phyloP scores from a whole-genome alignment of 2,888 invertebrate species.

The Chymomyza caudatula region DNA sequence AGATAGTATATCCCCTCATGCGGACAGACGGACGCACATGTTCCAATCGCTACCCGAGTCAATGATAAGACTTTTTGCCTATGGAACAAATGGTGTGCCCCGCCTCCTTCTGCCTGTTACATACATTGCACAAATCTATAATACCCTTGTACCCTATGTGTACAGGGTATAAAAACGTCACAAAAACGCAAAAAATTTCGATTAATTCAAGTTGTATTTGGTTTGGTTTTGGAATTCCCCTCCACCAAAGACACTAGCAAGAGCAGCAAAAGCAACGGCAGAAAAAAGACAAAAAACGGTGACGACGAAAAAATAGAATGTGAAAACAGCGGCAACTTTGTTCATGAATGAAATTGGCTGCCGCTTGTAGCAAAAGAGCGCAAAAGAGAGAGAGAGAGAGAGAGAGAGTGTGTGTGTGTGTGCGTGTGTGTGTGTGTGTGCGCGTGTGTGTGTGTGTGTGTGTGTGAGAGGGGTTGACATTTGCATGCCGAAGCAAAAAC shows the following conservation, averaged over 20 bases:
- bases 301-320: constrained; percentile 6
- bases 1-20: no score
- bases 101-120: no score
- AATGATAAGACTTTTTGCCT: no score
- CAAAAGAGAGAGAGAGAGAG: background rate
- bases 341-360: constrained; percentile 63
- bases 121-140: no score
- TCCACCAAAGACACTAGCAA: background rate
- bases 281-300: constrained; percentile 13
- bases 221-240: constrained; percentile 40
- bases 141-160: no score
- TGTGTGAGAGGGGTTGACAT: background rate
- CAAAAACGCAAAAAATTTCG: constrained; percentile 24
- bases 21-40: constrained; percentile 31
- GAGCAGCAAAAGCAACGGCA: constrained; percentile 20
- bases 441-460: background rate
- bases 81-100: no score
- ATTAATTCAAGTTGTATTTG: background rate
- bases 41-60: no score
- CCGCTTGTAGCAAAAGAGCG: constrained; percentile 30
- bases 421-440: background rate
- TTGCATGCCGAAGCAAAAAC: constrained; percentile 22
- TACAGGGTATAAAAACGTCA: no score
- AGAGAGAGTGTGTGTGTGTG: background rate
- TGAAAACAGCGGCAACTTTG: constrained; percentile 35